Evolutionary conservation across 1,140 invertebrate species (phyloP), one percentile per base, ranked within the genome.

Genomic region (Charaxes varanes): DNA sequence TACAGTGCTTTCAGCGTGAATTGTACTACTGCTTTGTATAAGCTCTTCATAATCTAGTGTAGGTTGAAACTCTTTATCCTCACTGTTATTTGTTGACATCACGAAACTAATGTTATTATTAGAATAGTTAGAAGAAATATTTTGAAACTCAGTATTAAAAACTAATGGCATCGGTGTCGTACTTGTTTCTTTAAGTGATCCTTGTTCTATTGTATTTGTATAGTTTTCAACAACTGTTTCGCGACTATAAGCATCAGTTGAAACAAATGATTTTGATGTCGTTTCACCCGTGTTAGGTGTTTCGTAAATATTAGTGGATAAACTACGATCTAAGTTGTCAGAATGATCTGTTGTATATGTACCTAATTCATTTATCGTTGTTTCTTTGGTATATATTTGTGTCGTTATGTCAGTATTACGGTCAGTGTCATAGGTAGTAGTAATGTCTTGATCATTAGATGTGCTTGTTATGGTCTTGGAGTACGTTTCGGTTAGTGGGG

Each of bases 401-500:
- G 5, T 31, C 18, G 4, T 15, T 11, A n/a, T n/a, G 13, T 30
- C 13, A 7, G 4, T 30, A 17, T 12, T 26, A n/a, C n/a, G n/a
- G 23, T 31, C 28, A 10, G 10, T 2, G 10, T 4, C 4, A 18
- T 7, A 17, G 18, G 18, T 31, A 10, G 43, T 32, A 36, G 27
- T 49, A 35, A 52, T 45, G 35, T 41, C 51, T 36, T 49, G 42
- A 32, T 41, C 47, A 43, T 35, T 53, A 22, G 45, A 32, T 16
- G 51, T 53, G n/a, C 45, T 62, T 40, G 68, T 66, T 27, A 32
- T 22, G 7, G 38, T 44, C 48, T 65, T 58, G 57, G 59, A 62
- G 63, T 68, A 50, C 59, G 48, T 73, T 66, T 81, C 77, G 36
- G 74, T 81, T 81, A 83, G 70, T 83, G 71, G 60, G 65, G 72